Evolutionary conservation across 2,888 invertebrate genomes (phyloP), one percentile per base, ranked within the genome.

Genomic region (Ephialtes manifestator): DNA sequence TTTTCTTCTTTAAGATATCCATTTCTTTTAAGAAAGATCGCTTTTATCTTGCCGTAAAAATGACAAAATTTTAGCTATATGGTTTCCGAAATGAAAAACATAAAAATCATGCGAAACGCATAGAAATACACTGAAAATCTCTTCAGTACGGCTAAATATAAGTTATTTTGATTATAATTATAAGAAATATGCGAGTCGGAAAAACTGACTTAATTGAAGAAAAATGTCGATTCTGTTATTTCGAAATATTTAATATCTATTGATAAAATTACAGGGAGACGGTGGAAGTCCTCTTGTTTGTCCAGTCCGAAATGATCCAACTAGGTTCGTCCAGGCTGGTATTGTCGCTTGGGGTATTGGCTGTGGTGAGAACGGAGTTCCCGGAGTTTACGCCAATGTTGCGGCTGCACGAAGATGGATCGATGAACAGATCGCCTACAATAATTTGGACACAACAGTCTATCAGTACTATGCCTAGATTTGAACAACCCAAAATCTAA

Each of bases 341-440:
- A 96, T 97, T 55, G 97, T 97, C 0, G 96, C 97, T 0, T 98
- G 97, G 97, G 97, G 98, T 20, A 96, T 98, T 87, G 97, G 97
- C 0, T 98, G 98, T 89, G 97, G 97, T 0, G 95, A 95, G 75
- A 94, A 95, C 71, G 94, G 95, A 55, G 95, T 96, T 24, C 97
- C 97, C 0, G 97, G 97, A 0, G 97, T 97, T 0, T 98, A 97
- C 91, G 97, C 96, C 0, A 96, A 96, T 91, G 95, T 98, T 1
- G 95, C 96, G 0, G 92, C 94, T 46, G 95, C 96, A 13, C 95
- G 96, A 0, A 92, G 94, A 13, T 98, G 98, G 97, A 96, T 98
- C 84, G 96, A 96, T 88, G 95, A 96, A 86, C 95, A 96, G 85
- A 93, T 96, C 43, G 93, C 89, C 53, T 95, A 93, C 63, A 92